Percentiles rank a stretch among this genome's conserved stretches.
These are phyloP conservation scores for Acleris sparsana DNA, from an alignment of 2,888 invertebrate species.

Conservation along the genomic window DNA sequence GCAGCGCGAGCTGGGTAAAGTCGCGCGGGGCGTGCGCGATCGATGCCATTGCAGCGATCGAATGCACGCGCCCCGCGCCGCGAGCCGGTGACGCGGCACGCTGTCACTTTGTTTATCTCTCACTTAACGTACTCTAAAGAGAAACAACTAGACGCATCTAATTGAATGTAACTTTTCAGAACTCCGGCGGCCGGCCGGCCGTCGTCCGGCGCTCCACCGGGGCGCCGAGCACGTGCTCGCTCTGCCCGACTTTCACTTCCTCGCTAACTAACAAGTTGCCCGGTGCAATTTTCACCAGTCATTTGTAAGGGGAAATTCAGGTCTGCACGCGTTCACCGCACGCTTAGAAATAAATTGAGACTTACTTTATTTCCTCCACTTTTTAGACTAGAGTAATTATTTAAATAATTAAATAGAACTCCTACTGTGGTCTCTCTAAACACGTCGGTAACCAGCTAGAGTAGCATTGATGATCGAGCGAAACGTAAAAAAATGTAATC, in stretches of 20 bases:
- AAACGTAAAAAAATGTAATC: neutral
- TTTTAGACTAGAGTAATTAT: too few species aligned
- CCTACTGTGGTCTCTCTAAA: too few species aligned
- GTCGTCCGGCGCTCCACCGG: conserved; percentile 10
- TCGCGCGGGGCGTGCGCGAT: conserved; percentile 69
- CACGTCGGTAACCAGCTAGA: too few species aligned
- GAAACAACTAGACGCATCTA: conserved; percentile 16
- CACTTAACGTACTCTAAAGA: conserved; percentile 49
- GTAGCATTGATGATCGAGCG: too few species aligned
- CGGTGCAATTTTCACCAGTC: conserved; percentile 29
- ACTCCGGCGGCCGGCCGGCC: neutral
- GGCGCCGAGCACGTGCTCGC: conserved; percentile 51
- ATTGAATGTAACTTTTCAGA: conserved; percentile 22
- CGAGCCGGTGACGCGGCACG: conserved; percentile 61
- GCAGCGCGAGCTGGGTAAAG: conserved; percentile 46
- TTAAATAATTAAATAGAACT: too few species aligned
- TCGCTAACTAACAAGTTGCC: conserved; percentile 43
- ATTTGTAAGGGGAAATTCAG: conserved; percentile 15
- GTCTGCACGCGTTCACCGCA: neutral
- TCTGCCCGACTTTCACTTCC: conserved; percentile 67
- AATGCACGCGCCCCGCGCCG: conserved; percentile 60
- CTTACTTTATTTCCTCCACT: neutral
- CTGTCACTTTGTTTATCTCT: conserved; percentile 65
- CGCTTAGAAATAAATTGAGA: neutral
- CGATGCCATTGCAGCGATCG: conserved; percentile 75